These are phyloP conservation scores for Pterocles orientalis DNA, from an alignment of 2,113 vertebrate species.

Conservation along the genomic window DNA sequence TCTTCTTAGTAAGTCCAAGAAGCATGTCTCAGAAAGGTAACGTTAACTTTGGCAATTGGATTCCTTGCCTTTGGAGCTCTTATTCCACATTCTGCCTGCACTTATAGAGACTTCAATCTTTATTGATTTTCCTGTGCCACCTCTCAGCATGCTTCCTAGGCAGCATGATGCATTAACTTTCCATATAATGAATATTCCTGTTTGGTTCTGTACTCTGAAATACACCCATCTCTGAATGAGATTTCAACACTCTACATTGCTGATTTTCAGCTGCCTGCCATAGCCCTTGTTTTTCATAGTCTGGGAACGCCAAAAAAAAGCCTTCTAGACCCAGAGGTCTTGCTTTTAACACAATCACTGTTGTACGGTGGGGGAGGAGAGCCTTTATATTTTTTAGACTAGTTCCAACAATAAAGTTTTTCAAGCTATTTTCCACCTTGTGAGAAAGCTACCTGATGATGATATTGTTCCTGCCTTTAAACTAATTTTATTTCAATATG, in stretches of 20 bases:
- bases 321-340: neutral
- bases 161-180: conserved; percentile 53
- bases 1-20: neutral
- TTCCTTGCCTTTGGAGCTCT: conserved; percentile 5
- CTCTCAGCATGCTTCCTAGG: conserved; percentile 13
- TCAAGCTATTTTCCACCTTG: conserved; percentile 11
- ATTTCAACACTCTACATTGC: neutral
- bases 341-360: conserved; percentile 27
- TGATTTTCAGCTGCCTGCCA: conserved; percentile 25
- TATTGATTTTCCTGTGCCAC: conserved; percentile 37
- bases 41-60: neutral
- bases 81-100: conserved; percentile 18
- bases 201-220: conserved; percentile 30
- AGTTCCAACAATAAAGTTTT: conserved; percentile 4
- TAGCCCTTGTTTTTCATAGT: neutral
- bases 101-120: conserved; percentile 5
- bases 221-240: conserved; percentile 2
- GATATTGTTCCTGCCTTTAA: conserved; percentile 29
- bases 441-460: conserved; percentile 4
- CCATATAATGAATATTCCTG: conserved; percentile 45
- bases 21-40: neutral
- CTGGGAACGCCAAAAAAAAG: neutral
- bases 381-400: neutral
- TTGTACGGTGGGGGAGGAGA: neutral
- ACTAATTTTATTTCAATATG: conserved; percentile 35